A percentile compares a stretch with the other conserved stretches of the same genome.
These are phyloP conservation scores for Spisula solida DNA, from an alignment of 2,888 invertebrate species.

Conservation along the genomic window DNA sequence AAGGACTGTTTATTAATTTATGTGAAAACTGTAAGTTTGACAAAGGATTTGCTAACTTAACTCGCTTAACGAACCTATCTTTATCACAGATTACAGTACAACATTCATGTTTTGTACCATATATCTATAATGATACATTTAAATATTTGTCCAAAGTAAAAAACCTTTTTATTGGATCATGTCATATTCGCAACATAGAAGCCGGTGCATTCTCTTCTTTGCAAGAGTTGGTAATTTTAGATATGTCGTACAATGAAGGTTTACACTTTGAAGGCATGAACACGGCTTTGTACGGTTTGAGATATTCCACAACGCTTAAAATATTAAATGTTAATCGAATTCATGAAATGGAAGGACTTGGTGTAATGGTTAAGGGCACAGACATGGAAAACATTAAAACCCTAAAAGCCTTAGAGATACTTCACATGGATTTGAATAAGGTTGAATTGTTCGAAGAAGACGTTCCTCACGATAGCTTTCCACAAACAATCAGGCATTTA, in stretches of 20 bases:
- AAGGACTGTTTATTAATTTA: constrained; percentile 7
- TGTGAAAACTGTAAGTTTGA: constrained; percentile 42
- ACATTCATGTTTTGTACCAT: constrained; percentile 14
- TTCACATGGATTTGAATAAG: constrained; percentile 67
- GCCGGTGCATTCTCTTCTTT: constrained; percentile 45
- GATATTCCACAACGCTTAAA: constrained; percentile 37
- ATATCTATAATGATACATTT: constrained; percentile 35
- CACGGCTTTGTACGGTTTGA: constrained; percentile 48
- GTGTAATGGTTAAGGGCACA: constrained; percentile 25
- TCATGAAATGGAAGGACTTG: constrained; percentile 41
- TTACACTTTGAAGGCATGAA: constrained; percentile 62
- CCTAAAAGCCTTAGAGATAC: constrained; percentile 36
- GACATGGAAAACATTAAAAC: constrained; percentile 53
- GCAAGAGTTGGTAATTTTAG: constrained; percentile 38
- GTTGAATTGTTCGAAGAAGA: constrained; percentile 60
- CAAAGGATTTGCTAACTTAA: constrained; percentile 34
- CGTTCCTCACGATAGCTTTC: constrained; percentile 16
- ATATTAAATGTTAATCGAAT: constrained; percentile 55
- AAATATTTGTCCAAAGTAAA: constrained; percentile 29
- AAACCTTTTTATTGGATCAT: constrained; percentile 33
- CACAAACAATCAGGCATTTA: constrained; percentile 26
- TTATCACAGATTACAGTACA: constrained; percentile 20
- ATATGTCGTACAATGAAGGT: constrained; percentile 62
- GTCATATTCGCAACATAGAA: constrained; percentile 41
- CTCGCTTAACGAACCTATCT: constrained; percentile 24